Evolutionary conservation across 1,140 invertebrate species (phyloP), one percentile per base, ranked within the genome.

Genomic region (Lineus longissimus): DNA sequence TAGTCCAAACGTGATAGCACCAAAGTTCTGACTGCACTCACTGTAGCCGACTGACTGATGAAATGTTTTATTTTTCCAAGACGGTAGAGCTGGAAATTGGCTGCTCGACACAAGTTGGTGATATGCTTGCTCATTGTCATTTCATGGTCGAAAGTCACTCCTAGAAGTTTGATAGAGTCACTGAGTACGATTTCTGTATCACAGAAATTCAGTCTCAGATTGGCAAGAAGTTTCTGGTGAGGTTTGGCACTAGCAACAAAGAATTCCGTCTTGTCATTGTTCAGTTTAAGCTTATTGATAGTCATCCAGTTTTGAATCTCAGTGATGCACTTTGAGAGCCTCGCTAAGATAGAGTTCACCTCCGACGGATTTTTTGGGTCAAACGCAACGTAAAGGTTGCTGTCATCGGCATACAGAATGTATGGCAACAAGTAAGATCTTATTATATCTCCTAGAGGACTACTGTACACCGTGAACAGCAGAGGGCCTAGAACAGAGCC

Each of bases 191-290:
- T 19, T 6, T 7, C 6, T 4, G 19, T 7, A 51, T 23, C 47
- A 51, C 47, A 4, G n/a, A 51, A 27, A 51, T 51, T 51, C 47
- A 51, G n/a, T 51, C 19, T n/a, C 47, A 27, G 47, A n/a, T n/a
- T n/a, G n/a, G n/a, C 25, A 4, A 51, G n/a, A 4, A 7, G n/a
- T 19, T 23, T 19, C 4, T 27, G 47, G 9, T 7, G n/a, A 6
- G 6, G 4, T n/a, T 19, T 51, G 47, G 47, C 25, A 51, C 47
- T 6, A 7, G 25, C n/a, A 27, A 51, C 9, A n/a, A 51, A 51
- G 9, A 51, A 19, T n/a, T 51, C 47, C 4, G 47, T 51, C 47
- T 51, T 51, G 9, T 27, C 47, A 51, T 19, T n/a, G n/a, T 51
- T 51, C 4, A 27, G 47, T n/a, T 51, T 51, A 4, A 51, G 47